Conservation (phyloP, 2,113 vertebrate species). For the Chlorocebus sabaeus region DNA sequence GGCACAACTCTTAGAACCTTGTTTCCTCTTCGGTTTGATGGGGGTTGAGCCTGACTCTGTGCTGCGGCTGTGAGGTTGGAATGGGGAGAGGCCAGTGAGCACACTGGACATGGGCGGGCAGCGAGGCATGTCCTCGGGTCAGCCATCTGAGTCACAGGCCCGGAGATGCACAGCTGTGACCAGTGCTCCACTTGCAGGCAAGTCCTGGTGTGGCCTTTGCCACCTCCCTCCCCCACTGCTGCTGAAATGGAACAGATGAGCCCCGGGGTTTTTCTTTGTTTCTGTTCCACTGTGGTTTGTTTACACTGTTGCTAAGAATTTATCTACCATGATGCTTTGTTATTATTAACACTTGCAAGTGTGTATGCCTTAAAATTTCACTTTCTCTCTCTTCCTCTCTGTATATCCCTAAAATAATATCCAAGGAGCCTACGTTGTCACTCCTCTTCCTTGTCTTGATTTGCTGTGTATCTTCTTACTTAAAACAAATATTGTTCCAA, state of each 20-base stretch:
- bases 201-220: background rate
- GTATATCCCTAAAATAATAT: background rate
- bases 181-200: background rate
- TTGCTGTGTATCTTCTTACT: background rate
- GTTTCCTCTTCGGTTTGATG: no score
- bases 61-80: no score
- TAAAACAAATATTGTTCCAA: background rate
- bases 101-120: no score
- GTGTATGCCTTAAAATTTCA: background rate
- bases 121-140: background rate
- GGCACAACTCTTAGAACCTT: no score
- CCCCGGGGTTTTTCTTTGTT: background rate
- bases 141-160: background rate
- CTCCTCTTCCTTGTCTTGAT: background rate
- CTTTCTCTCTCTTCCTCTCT: background rate
- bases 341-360: background rate
- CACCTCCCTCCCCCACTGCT: background rate
- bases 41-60: no score
- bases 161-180: background rate
- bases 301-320: constrained; percentile 32
- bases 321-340: background rate
- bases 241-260: background rate
- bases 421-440: background rate
- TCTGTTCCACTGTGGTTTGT: background rate
- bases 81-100: background rate